These are phyloP conservation scores for Netelia virgata DNA, from an alignment of 2,888 invertebrate genomes.

Conservation along the genomic window DNA sequence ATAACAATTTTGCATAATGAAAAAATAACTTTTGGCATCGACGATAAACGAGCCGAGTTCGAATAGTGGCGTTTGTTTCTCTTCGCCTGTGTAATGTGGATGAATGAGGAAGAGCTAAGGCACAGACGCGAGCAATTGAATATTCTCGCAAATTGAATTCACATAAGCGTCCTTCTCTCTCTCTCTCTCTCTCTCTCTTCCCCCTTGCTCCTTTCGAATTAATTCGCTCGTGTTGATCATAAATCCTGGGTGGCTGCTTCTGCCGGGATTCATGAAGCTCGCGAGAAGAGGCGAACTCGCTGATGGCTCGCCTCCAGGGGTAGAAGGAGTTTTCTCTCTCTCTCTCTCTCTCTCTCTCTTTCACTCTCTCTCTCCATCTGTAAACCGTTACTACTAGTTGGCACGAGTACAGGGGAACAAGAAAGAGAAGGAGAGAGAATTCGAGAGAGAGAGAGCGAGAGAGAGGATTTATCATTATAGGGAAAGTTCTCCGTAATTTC, in stretches of 20 bases:
- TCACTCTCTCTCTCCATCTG: conserved; percentile 3
- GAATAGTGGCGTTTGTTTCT: conserved; percentile 45
- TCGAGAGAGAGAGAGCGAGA: conserved; percentile 13
- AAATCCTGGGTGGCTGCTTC: conserved; percentile 65
- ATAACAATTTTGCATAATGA: not conserved
- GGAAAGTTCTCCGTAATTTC: conserved; percentile 77
- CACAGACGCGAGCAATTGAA: conserved; percentile 37
- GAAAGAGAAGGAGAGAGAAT: conserved; percentile 27
- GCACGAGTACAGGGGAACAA: not conserved
- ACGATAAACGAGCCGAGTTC: conserved; percentile 18
- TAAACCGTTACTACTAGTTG: not conserved
- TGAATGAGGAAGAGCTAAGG: conserved; percentile 6
- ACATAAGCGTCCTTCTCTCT: conserved; percentile 59
- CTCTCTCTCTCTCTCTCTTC: conserved; percentile 46
- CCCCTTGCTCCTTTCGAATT: conserved; percentile 70
- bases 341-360: not conserved
- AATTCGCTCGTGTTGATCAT: conserved; percentile 71
- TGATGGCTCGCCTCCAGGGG: conserved; percentile 58
- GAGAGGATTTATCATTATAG: conserved; percentile 65
- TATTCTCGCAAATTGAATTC: conserved; percentile 71
- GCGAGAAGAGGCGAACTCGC: conserved; percentile 42
- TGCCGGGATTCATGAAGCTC: conserved; percentile 58
- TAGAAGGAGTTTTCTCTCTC: conserved; percentile 43
- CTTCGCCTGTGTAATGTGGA: not conserved
- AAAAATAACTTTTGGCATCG: not conserved